Evolutionary conservation across 1,140 invertebrate genomes (phyloP).

Genomic region (Aricia agestis): DNA sequence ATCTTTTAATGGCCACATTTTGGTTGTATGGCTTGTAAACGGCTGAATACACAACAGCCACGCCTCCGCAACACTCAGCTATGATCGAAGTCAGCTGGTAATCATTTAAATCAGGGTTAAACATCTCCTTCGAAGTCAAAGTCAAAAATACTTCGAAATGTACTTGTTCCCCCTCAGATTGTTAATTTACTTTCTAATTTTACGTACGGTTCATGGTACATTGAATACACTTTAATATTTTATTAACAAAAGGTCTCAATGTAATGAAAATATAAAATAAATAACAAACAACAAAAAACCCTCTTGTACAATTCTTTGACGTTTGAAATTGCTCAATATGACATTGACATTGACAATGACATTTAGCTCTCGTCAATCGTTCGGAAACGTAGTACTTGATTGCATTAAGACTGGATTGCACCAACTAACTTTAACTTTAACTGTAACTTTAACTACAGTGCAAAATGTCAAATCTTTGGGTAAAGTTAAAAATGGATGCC

Average conservation of each 20-base stretch:
- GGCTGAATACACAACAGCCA: slow-evolving; percentile 82
- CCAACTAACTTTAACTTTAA: too few species aligned
- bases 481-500: too few species aligned
- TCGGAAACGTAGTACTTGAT: too few species aligned
- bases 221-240: neutral
- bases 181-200: neutral
- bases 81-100: slow-evolving; percentile 80
- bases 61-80: slow-evolving; percentile 82
- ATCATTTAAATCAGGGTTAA: slow-evolving; percentile 66
- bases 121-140: slow-evolving; percentile 43
- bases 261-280: neutral
- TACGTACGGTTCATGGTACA: neutral
- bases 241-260: slow-evolving; percentile 14
- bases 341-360: too few species aligned
- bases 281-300: neutral
- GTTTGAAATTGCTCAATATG: neutral
- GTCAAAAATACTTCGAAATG: slow-evolving; percentile 15
- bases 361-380: too few species aligned
- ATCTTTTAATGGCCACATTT: slow-evolving; percentile 85
- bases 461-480: too few species aligned
- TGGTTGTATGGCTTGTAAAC: slow-evolving; percentile 81
- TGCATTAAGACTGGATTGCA: too few species aligned
- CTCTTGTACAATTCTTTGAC: neutral
- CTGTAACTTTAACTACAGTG: too few species aligned
- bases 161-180: slow-evolving; percentile 7